Evolutionary conservation across 1,140 invertebrate genomes (phyloP), one percentile per base, ranked within the genome.

Genomic region (Calliopsis andreniformis): DNA sequence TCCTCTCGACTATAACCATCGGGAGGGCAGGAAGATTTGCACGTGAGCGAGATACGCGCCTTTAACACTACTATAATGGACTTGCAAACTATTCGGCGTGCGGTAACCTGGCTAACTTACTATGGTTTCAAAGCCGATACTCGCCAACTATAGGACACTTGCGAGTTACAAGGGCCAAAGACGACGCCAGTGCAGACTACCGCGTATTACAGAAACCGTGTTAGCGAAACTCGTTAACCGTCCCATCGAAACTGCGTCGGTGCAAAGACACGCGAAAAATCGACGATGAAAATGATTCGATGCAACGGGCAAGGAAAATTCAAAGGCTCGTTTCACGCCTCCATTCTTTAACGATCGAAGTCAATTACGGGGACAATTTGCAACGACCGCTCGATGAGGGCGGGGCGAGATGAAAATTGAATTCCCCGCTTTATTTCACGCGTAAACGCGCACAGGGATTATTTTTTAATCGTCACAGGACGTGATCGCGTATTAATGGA

Each of bases 31-130:
- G 51, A 64, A 55, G 62, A 82, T 82, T 78, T 68, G 69, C 62
- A 72, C 58, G 70, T 56, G 39, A 70, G 64, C 76, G 76, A 76
- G 69, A 76, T 64, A 64, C 53, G 70, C 61, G 43, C 3, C 76
- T 62, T 82, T 83, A 83, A 83, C 78, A 43, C 71, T 66, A 39
- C 77, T 75, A 70, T 84, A 83, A 84, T 83, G 77, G 71, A 84
- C 76, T 84, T 83, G 77, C 80, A 56, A 84, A 84, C 76, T 84
- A 79, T 83, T 83, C 82, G 76, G 63, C 61, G 67, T 39, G 70
- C 72, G 82, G 70, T 73, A 79, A 83, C 43, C 64, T 55, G 51
- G 61, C 80, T 76, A 83, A 83, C 76, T 83, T 83, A 70, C 66
- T 23, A 56, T 16, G 66, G 76, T 72, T 72, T 76, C 73, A 67